A percentile compares a stretch with the other conserved stretches of the same genome.
Conservation (phyloP, 2,113 vertebrate species). For the Pomatostomus ruficeps region DNA sequence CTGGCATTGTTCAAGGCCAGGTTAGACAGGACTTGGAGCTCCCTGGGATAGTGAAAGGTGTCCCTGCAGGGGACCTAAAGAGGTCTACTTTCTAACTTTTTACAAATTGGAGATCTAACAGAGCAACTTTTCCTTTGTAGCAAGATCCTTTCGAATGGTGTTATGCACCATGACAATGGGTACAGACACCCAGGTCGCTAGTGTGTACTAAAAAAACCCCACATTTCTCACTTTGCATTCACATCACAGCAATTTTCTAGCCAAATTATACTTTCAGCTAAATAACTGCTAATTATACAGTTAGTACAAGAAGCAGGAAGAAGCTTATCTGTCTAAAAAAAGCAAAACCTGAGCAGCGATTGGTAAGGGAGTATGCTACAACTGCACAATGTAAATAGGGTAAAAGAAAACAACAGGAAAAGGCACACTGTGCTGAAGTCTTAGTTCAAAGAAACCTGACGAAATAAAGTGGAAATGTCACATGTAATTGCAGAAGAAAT, state of each 20-base stretch:
- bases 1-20: background rate
- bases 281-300: background rate
- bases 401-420: background rate
- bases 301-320: background rate
- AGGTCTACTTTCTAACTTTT: background rate
- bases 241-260: background rate
- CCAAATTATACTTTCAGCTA: background rate
- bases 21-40: rapidly evolving
- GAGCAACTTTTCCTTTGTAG: background rate
- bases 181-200: background rate
- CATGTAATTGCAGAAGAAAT: background rate
- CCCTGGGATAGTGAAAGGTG: rapidly evolving
- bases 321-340: background rate
- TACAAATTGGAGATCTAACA: background rate
- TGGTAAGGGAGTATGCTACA: background rate
- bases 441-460: background rate
- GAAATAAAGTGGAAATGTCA: background rate
- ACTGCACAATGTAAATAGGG: background rate
- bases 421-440: background rate
- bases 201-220: background rate
- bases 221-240: background rate
- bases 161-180: rapidly evolving
- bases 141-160: background rate
- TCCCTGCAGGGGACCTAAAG: background rate
- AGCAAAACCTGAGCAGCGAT: background rate